Evolutionary conservation across 2,797 vertebrate genomes (phyloP), one percentile per base, ranked within the genome.

Genomic region (Acanthopagrus latus): DNA sequence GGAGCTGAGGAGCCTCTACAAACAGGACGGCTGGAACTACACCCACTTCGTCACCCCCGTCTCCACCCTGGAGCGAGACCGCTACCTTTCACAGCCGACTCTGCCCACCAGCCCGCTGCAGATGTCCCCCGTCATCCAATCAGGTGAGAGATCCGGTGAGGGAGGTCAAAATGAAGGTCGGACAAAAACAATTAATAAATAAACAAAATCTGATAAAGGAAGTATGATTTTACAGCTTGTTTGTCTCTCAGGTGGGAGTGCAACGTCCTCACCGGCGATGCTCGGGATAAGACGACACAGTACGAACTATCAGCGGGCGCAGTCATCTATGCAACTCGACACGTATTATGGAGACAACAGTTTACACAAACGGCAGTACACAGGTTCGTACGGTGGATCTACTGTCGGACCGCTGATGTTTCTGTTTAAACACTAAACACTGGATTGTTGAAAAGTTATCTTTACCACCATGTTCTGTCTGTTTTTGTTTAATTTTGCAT

Each of bases 21-120:
- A 99, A 92, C 98, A 99, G 98, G 98, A 99, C 41, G 98, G 98
- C 63, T 99, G 98, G 98, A 99, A 97, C 95, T 98, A 99, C 93
- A 98, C 96, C 86, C 98, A 99, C 93, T 99, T 99, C 76, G 94
- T 99, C 92, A 99, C 98, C 2, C 98, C 98, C 0, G 97, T 98
- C 68, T 98, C 98, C 52, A 99, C 97, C 0, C 93, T 99, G 85
- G 98, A 99, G 86, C 95, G 98, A 76, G 98, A 99, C 81, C 93
- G 97, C 80, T 99, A 99, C 95, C 97, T 97, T 20, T 99, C 98
- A 0, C 98, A 99, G 83, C 98, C 98, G 50, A 97, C 97, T 21
- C 94, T 99, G 83, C 97, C 97, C 83, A 99, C 97, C 86, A 96
- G 97, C 78, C 97, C 97, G 76, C 94, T 98, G 86, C 97, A 98